These are phyloP conservation scores for Bubo bubo DNA, from an alignment of 2,113 vertebrate genomes.

Conservation along the genomic window DNA sequence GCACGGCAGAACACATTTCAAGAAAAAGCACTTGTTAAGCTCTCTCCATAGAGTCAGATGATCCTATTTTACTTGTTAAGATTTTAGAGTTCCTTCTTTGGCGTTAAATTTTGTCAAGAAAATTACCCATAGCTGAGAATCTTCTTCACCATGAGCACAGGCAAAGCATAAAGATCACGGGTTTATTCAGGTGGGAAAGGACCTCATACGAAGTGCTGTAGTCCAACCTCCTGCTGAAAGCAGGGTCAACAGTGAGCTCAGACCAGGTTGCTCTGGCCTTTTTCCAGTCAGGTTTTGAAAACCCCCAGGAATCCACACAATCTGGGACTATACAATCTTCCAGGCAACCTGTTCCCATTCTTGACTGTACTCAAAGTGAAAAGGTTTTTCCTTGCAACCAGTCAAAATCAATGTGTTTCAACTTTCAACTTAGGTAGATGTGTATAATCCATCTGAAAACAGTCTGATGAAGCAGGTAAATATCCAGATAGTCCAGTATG, in stretches of 20 bases:
- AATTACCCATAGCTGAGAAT: background rate
- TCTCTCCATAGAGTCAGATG: background rate
- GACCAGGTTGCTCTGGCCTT: background rate
- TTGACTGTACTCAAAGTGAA: background rate
- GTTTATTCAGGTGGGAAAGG: background rate
- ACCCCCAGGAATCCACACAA: background rate
- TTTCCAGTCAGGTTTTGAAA: background rate
- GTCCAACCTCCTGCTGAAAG: background rate
- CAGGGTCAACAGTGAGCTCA: background rate
- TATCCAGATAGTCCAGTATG: background rate
- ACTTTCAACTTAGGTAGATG: background rate
- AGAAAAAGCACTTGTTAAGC: background rate
- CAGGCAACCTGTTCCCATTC: background rate
- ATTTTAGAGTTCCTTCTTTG: background rate
- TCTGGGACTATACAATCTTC: background rate
- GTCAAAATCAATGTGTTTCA: background rate
- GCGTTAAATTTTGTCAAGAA: background rate
- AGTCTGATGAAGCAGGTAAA: background rate
- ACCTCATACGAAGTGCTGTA: background rate
- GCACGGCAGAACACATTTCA: background rate
- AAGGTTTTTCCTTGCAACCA: background rate
- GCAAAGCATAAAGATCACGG: background rate
- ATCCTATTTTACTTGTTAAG: background rate
- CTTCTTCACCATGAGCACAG: background rate
- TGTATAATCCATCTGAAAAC: background rate